Conservation (phyloP, 2,888 invertebrate species). For the Agrochola litura region DNA sequence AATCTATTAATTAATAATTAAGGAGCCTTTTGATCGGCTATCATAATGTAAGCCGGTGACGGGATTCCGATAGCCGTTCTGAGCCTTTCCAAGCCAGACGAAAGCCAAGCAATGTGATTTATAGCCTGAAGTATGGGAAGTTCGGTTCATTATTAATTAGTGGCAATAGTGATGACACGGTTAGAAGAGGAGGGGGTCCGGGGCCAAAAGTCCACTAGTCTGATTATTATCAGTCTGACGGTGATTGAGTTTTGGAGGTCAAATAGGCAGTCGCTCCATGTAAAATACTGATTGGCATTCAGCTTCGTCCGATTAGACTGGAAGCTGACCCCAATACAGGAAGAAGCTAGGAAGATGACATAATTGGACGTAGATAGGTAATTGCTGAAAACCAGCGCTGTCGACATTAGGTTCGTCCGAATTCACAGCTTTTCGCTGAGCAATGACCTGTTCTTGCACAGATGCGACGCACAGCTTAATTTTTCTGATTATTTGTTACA, state of each 20-base stretch:
- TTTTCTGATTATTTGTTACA: too few species aligned
- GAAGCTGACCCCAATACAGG: neutral
- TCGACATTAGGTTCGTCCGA: too few species aligned
- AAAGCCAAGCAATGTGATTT: slow-evolving; percentile 24
- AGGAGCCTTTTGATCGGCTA: neutral
- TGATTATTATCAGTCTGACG: neutral
- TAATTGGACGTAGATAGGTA: neutral
- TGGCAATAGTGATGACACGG: neutral
- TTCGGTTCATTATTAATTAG: slow-evolving; percentile 3
- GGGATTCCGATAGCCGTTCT: slow-evolving; percentile 5
- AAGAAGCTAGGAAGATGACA: neutral
- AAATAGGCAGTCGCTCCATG: neutral
- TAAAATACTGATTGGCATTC: neutral
- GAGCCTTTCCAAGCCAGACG: slow-evolving; percentile 15
- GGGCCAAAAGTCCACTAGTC: too few species aligned
- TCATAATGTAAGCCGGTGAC: slow-evolving; percentile 21
- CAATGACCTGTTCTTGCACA: too few species aligned
- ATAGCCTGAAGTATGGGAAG: neutral
- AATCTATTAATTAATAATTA: slow-evolving; percentile 33
- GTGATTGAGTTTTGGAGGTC: neutral
- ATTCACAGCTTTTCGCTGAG: too few species aligned
- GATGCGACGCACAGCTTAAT: too few species aligned
- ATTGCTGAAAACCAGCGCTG: too few species aligned
- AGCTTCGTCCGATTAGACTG: neutral
- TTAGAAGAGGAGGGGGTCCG: too few species aligned